These are phyloP conservation scores for Pampus argenteus DNA, from an alignment of 2,797 vertebrate species.

Conservation along the genomic window DNA sequence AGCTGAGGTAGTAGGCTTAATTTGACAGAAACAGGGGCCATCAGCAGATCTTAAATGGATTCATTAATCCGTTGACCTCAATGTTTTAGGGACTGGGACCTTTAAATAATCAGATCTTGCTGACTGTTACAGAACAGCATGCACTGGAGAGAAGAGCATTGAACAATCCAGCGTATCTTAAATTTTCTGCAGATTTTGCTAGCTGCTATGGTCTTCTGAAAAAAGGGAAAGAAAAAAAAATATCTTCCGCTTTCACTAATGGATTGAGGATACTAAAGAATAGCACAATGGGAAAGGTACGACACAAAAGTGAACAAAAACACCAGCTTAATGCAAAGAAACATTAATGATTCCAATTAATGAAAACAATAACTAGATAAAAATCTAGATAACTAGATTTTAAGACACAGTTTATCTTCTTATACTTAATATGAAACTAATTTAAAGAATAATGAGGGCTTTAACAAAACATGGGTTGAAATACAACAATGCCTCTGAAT, in stretches of 20 bases:
- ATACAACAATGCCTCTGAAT: conserved; percentile 29
- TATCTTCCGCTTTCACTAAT: conserved; percentile 78
- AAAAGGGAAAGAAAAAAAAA: conserved; percentile 50
- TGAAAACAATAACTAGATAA: conserved; percentile 71
- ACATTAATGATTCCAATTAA: conserved; percentile 58
- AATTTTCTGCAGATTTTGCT: conserved; percentile 61
- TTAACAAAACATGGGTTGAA: conserved; percentile 33
- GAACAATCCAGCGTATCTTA: conserved; percentile 62
- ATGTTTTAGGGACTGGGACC: conserved; percentile 41
- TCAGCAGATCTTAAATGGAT: conserved; percentile 47
- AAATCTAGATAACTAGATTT: no score
- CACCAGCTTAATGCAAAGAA: conserved; percentile 76
- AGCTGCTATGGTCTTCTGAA: conserved; percentile 59
- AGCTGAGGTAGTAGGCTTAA: conserved; percentile 44
- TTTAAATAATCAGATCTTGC: conserved; percentile 49
- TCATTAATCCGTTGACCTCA: conserved; percentile 57
- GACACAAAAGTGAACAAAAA: conserved; percentile 74
- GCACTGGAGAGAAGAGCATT: conserved; percentile 18
- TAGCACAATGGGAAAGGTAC: conserved; percentile 64
- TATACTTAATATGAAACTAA: conserved; percentile 47
- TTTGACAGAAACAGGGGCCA: conserved; percentile 43
- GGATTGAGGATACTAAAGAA: conserved; percentile 69
- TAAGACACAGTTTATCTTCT: conserved; percentile 18
- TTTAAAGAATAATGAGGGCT: conserved; percentile 49
- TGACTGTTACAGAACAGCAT: conserved; percentile 15